Base-by-base conservation (phyloP, 2,888 invertebrate genomes). In the Lithophane semibrunnea region DNA sequence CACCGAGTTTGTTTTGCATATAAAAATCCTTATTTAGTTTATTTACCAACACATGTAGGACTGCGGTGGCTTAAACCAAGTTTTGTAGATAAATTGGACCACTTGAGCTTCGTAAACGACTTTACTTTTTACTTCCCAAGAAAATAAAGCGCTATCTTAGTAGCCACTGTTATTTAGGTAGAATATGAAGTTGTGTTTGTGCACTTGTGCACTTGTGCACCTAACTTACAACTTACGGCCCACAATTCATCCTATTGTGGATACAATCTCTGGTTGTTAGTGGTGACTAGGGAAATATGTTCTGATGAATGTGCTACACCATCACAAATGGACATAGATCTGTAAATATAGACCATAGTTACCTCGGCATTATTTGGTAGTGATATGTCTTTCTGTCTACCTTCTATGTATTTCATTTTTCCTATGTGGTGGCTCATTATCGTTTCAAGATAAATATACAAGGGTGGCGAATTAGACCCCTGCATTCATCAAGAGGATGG, bases 1-100 rank as follows among this genome's bases (percentile, higher is more conserved):
- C 65, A 69, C 79, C 77, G 82, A 87, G 74, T 88, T 84, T 75
- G 83, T 83, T 88, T 90, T 88, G 87, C 88, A 88, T 86, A 77
- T 84, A 85, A 88, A 90, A 90, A 90, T 89, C 86, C 86, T 79
- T 80, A 83, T 84, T 86, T 84, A 85, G 47, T 83, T 86, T 84
- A 85, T 47, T 64, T 72, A 64, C 60, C 5, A 65, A 21, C 54
- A 70, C 37, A 66, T 58, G 44, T 37, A 42, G 21, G 10, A 29
- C 47, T 42, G 21, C 44, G n/a, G 13, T 54, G 3, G 65, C 29
- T 75, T 73, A 12, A 24, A 54, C 21, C 16, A 58, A 68, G 73
- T 60, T 75, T 49, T 2, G 7, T 29, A 63, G 63, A 73, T 73
- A 83, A 74, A 12, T 29, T 58, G 2, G 10, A 10, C 24, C 56